phyloP scores from a whole-genome alignment of 2,113 vertebrate species.

The Pithys albifrons region DNA sequence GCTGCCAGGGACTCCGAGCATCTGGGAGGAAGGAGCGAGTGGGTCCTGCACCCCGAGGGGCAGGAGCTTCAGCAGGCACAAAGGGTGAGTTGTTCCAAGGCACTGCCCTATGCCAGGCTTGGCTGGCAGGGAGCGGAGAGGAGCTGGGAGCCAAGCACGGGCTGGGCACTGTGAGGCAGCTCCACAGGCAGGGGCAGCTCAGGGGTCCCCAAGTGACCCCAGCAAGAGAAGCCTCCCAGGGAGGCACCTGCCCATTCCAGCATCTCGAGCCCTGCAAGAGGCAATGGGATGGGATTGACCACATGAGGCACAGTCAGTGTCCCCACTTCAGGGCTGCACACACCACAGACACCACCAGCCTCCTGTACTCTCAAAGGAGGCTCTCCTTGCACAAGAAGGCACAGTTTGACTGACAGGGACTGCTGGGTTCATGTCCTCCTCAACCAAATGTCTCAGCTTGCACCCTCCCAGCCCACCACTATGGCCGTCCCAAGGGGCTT shows the following conservation, averaged over 20 bases:
- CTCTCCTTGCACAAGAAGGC: not conserved
- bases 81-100: constrained; percentile 46
- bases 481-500: not conserved
- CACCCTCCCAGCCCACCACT: not conserved
- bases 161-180: not conserved
- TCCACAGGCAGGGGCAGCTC: not conserved
- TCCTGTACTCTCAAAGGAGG: rapidly evolving
- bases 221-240: not conserved
- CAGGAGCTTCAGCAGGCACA: constrained; percentile 42
- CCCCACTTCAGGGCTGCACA: not conserved
- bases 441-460: not conserved
- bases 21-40: not conserved
- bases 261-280: not conserved
- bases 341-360: not conserved
- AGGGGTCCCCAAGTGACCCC: not conserved
- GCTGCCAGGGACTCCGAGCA: constrained; percentile 44
- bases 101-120: constrained; percentile 38
- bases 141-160: not conserved
- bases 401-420: rapidly evolving
- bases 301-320: not conserved
- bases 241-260: not conserved
- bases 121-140: not conserved
- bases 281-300: not conserved
- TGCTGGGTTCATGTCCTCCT: not conserved
- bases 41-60: not conserved